These are phyloP conservation scores for Hyperoodon ampullatus DNA, from an alignment of 2,113 vertebrate species.

Conservation along the genomic window DNA sequence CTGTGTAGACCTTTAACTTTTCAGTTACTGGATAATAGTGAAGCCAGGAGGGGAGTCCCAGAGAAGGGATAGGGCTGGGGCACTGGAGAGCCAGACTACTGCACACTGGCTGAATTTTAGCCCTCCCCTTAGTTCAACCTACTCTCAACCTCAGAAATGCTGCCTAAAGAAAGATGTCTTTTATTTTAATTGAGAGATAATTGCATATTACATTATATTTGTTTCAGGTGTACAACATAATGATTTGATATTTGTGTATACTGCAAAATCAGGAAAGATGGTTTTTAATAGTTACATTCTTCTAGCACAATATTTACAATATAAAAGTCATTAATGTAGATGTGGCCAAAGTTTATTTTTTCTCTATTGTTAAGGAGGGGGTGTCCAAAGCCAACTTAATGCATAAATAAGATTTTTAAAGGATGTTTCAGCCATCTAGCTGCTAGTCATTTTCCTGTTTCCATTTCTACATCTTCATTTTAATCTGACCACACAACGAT, in stretches of 20 bases:
- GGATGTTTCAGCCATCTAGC: not conserved
- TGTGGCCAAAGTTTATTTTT: not conserved
- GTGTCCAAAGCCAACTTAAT: not conserved
- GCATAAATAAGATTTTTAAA: not conserved
- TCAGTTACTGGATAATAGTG: not conserved
- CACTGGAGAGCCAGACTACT: not conserved
- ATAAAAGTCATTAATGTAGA: not conserved
- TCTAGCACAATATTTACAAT: not conserved
- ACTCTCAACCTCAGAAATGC: not conserved
- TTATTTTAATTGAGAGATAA: not conserved
- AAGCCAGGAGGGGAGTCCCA: not conserved
- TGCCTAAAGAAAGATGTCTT: not conserved
- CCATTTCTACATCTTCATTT: slow-evolving; percentile 7
- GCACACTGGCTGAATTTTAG: not conserved
- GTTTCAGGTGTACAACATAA: not conserved
- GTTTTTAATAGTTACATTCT: not conserved
- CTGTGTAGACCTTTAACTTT: not conserved
- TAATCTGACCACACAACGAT: not conserved
- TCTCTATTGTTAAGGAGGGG: not conserved
- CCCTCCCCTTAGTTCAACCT: not conserved
- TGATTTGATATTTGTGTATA: not conserved
- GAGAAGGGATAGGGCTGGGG: not conserved
- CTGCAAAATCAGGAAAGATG: not conserved
- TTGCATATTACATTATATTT: not conserved
- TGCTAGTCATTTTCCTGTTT: not conserved